Conservation (phyloP, 92 coral and sea anemone species). For the Bergia puertoricense region DNA sequence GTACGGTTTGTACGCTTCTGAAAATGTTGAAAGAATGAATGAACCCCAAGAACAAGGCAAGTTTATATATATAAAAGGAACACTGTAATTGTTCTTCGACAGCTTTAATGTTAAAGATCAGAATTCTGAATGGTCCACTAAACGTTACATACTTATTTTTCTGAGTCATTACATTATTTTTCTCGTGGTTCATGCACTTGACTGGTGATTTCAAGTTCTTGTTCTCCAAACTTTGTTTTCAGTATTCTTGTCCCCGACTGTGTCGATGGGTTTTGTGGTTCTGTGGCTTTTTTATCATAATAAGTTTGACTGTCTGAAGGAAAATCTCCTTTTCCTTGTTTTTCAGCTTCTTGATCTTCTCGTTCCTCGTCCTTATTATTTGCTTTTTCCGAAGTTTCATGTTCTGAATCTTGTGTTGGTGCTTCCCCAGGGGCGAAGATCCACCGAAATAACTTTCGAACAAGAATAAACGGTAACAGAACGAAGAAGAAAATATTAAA, state of each 20-base stretch:
- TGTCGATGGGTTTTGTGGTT: not conserved
- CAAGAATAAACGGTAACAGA: conserved; percentile 64
- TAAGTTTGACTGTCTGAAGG: not conserved
- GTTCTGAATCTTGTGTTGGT: conserved; percentile 6
- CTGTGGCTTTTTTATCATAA: not conserved
- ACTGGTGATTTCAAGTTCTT: conserved; percentile 1
- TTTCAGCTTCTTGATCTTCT: not conserved
- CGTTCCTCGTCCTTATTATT: not conserved
- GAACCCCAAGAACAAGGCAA: no score
- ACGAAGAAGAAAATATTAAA: conserved; percentile 87
- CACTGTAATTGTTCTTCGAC: no score
- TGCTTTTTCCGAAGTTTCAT: not conserved
- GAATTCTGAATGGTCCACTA: no score
- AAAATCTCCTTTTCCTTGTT: not conserved
- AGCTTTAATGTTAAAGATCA: no score
- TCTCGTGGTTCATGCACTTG: not conserved
- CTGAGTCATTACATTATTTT: not conserved
- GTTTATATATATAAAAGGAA: no score
- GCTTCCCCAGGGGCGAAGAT: conserved; percentile 41
- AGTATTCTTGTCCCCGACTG: not conserved
- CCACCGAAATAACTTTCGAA: conserved; percentile 45
- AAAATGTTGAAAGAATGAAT: no score
- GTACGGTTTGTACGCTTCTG: no score
- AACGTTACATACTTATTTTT: not conserved
- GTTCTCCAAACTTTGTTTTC: conserved; percentile 8